Percentiles rank a stretch among this genome's conserved stretches.
Evolutionary conservation across 2,888 invertebrate species (phyloP).

Genomic region (Drosophila koepferae): DNA sequence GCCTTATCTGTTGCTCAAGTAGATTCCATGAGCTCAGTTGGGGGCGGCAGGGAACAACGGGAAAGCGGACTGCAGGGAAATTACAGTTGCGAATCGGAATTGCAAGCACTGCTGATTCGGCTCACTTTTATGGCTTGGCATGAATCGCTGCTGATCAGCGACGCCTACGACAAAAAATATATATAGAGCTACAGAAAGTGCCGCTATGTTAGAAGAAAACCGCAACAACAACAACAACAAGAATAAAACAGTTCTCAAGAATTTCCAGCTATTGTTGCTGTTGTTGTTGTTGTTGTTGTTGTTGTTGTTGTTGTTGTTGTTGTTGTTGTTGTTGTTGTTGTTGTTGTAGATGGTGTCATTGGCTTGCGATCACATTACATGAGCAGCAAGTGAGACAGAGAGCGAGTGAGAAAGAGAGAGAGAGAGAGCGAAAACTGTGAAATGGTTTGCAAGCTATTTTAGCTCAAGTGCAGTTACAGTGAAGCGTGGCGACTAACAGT

Average conservation of each 20-base stretch:
- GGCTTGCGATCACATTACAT: conserved; percentile 53
- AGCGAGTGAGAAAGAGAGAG: background rate
- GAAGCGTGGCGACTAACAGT: background rate
- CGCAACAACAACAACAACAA: conserved; percentile 19
- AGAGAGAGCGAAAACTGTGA: conserved; percentile 7
- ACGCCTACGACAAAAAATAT: conserved; percentile 57
- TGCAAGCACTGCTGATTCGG: conserved; percentile 17
- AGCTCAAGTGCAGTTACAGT: conserved; percentile 12
- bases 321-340: conserved; percentile 45
- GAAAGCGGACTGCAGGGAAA: background rate
- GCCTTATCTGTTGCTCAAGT: background rate
- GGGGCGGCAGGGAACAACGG: background rate
- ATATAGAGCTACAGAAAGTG: conserved; percentile 19
- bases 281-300: background rate
- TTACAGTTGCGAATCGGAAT: conserved; percentile 28
- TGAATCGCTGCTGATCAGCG: conserved; percentile 35
- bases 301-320: conserved; percentile 12
- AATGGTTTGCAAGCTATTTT: conserved; percentile 3
- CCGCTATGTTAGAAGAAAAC: conserved; percentile 46
- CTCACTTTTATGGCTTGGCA: conserved; percentile 37
- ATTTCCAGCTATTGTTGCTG: conserved; percentile 12
- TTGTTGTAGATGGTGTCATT: conserved; percentile 48
- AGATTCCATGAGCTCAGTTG: background rate
- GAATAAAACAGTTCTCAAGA: conserved; percentile 50
- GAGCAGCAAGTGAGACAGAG: background rate